These are phyloP conservation scores for Drosophila falleni DNA, from an alignment of 2,888 invertebrate species.

Conservation along the genomic window DNA sequence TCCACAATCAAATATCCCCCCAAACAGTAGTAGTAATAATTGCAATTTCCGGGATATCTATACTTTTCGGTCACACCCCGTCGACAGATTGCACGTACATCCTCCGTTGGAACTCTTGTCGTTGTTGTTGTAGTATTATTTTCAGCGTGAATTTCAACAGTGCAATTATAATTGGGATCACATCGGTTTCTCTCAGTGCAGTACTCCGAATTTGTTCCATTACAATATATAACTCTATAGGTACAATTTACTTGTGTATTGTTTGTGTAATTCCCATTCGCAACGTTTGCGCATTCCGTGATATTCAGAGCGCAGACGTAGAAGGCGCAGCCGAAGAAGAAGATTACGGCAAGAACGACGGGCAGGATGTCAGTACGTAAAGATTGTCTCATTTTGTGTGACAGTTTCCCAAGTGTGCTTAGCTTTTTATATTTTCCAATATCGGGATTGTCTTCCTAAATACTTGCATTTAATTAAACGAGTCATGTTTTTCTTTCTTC, in stretches of 20 bases:
- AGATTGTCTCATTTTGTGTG: conserved; percentile 63
- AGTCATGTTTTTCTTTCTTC: conserved; percentile 49
- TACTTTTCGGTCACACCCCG: conserved; percentile 60
- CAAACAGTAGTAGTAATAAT: conserved; percentile 67
- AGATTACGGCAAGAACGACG: conserved; percentile 20
- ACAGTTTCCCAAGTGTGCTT: conserved; percentile 26
- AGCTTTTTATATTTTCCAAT: conserved; percentile 67
- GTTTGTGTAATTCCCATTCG: conserved; percentile 11
- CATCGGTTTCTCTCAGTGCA: conserved; percentile 31
- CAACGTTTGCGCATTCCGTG: conserved; percentile 38
- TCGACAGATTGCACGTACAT: conserved; percentile 49
- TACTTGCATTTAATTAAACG: conserved; percentile 72
- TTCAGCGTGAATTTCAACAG: not conserved
- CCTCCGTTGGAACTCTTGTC: not conserved
- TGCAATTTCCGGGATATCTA: conserved; percentile 65
- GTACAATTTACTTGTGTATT: conserved; percentile 48
- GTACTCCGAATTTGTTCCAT: conserved; percentile 45
- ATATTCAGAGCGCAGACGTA: conserved; percentile 30
- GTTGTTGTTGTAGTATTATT: conserved; percentile 8
- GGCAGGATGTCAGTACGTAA: conserved; percentile 40
- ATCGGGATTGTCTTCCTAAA: conserved; percentile 41
- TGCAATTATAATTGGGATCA: conserved; percentile 26
- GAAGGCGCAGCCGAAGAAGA: conserved; percentile 19
- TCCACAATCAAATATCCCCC: conserved; percentile 72
- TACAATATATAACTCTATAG: conserved; percentile 53